A percentile compares a stretch with the other conserved stretches of the same genome.
phyloP scores from a whole-genome alignment of 1,140 invertebrate genomes.

The Leptopilina boulardi region DNA sequence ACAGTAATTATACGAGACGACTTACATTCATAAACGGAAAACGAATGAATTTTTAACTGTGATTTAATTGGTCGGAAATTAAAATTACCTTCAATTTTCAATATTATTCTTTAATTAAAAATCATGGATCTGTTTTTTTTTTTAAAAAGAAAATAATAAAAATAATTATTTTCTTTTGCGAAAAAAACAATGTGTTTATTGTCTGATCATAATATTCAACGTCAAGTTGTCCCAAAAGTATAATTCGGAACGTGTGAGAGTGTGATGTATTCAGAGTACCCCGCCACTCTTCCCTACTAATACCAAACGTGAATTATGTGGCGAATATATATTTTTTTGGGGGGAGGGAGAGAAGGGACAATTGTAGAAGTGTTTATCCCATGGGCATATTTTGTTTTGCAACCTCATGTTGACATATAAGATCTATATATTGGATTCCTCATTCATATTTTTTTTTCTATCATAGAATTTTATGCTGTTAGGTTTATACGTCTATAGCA shows the following conservation, averaged over 20 bases:
- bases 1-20: not conserved
- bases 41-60: no score
- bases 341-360: slow-evolving; percentile 57
- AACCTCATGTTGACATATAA: slow-evolving; percentile 43
- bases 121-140: no score
- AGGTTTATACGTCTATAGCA: slow-evolving; percentile 39
- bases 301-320: slow-evolving; percentile 49
- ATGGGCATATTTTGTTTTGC: slow-evolving; percentile 58
- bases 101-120: no score
- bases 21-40: not conserved
- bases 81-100: no score
- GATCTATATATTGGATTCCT: slow-evolving; percentile 62
- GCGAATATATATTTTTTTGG: slow-evolving; percentile 56
- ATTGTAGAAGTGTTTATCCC: slow-evolving; percentile 49
- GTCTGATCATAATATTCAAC: not conserved
- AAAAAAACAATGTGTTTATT: no score
- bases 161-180: no score
- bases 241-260: not conserved
- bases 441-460: slow-evolving; percentile 61
- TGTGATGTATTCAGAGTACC: not conserved
- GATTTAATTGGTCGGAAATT: no score
- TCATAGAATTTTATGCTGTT: no score
- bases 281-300: not conserved
- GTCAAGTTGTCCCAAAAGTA: not conserved
- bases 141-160: no score